Base-by-base conservation (phyloP, 2,888 invertebrate genomes). In the Cryptus viduatorius region DNA sequence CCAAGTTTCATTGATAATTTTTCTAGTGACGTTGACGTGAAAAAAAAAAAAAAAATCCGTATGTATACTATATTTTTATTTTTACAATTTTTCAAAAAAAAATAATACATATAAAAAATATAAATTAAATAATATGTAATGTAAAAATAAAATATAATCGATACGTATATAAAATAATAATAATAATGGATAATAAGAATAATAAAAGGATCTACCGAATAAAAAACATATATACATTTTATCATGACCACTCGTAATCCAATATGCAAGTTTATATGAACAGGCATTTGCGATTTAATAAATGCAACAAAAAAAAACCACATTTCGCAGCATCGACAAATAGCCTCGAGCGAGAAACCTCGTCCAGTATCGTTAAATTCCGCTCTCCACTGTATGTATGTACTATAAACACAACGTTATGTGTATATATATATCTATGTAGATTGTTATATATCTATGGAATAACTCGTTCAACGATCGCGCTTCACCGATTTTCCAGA, bases 401-500 rank as follows among this genome's bases (percentile, higher is more conserved):
- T 31, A 56, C 37, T 24, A 29, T 8, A 50, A 48, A 61, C 14
- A 10, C 10, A 46, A 50, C 46, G 37, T 37, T 64, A 50, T n/a
- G 50, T 19, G 8, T 64, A 50, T 77, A 71, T 29, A n/a, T 50
- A 42, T 31, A 29, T 50, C 50, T 4, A 37, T 64, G 42, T 7
- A 42, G 42, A 16, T 19, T n/a, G 42, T 42, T 65, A 37, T 37
- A 42, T 16, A 24, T 59, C 37, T 37, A 8, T 5, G 37, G 7
- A 24, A 59, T 46, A 59, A 72, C 72, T 61, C 59, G 73, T 65
- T 44, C 8, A 53, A 50, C 14, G 64, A 53, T 71, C 69, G 69
- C 42, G 79, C 67, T 80, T 68, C 68, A 68, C 73, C 77, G 77
- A 80, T 84, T 80, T 80, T 77, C 80, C 77, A 72, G 72, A 73